phyloP scores from a whole-genome alignment of 2,888 invertebrate species.

The Creontiades dilutus region DNA sequence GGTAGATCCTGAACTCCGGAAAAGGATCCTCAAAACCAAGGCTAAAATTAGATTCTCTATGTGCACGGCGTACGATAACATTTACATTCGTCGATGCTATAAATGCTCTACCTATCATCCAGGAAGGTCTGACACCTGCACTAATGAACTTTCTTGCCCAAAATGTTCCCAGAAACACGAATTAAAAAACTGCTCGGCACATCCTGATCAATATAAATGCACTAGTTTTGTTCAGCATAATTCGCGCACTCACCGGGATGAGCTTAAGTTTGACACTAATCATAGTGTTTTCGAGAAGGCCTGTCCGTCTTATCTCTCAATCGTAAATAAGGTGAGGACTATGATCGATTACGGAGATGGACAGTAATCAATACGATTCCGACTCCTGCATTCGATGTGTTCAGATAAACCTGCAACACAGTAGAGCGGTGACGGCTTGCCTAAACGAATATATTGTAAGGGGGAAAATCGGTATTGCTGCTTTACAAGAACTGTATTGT shows the following conservation, averaged over 20 bases:
- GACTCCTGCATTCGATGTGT: slow-evolving; percentile 10
- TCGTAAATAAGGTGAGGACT: slow-evolving; percentile 28
- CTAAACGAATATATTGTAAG: slow-evolving; percentile 7
- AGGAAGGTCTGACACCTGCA: slow-evolving; percentile 38
- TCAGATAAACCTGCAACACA: slow-evolving; percentile 41
- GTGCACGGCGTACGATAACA: neutral
- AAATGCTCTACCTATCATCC: slow-evolving; percentile 34
- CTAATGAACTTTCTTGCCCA: slow-evolving; percentile 32
- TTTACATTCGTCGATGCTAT: slow-evolving; percentile 39
- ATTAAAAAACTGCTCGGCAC: slow-evolving; percentile 24
- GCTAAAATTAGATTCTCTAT: slow-evolving; percentile 25
- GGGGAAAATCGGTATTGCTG: slow-evolving; percentile 15
- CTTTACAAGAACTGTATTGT: slow-evolving; percentile 47
- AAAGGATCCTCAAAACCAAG: slow-evolving; percentile 38
- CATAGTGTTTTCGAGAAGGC: slow-evolving; percentile 34
- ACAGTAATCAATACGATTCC: slow-evolving; percentile 24
- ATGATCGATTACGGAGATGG: slow-evolving; percentile 36
- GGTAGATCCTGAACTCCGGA: slow-evolving; percentile 47
- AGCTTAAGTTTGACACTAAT: slow-evolving; percentile 44
- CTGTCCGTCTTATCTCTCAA: slow-evolving; percentile 41
- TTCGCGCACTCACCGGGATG: slow-evolving; percentile 24
- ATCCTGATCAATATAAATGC: slow-evolving; percentile 43
- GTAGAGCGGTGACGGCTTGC: slow-evolving; percentile 15
- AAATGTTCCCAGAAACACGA: slow-evolving; percentile 42
- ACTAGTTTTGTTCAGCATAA: slow-evolving; percentile 27